Conservation (phyloP, 2,797 vertebrate genomes). For the Pseudochirops corinnae region DNA sequence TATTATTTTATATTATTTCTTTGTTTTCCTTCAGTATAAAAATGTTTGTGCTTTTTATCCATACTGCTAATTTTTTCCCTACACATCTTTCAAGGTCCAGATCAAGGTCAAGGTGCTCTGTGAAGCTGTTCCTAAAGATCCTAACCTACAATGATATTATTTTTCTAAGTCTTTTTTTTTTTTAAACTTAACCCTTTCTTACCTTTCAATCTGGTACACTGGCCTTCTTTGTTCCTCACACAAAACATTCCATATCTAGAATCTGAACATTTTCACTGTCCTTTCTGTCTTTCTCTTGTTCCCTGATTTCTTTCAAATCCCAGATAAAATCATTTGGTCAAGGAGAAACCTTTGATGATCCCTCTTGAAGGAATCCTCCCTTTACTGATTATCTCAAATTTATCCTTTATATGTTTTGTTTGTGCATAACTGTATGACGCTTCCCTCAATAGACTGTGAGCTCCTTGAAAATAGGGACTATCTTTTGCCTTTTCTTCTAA, state of each 20-base stretch:
- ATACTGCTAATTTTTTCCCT: not conserved
- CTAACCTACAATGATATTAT: not conserved
- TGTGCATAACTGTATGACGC: not conserved
- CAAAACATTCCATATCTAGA: not conserved
- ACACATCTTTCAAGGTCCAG: not conserved
- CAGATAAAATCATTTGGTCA: not conserved
- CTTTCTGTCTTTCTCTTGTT: not conserved
- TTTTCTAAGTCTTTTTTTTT: not conserved
- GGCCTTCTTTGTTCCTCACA: not conserved
- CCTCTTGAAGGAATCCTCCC: not conserved
- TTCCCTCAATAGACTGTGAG: not conserved
- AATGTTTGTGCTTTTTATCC: not conserved
- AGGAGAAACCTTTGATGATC: not conserved
- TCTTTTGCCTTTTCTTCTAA: not conserved
- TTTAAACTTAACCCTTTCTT: not conserved
- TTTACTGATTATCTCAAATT: not conserved
- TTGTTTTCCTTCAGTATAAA: not conserved
- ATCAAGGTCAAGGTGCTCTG: not conserved
- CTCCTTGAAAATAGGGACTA: not conserved
- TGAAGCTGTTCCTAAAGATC: not conserved
- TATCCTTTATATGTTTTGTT: not conserved
- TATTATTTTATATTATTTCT: not conserved
- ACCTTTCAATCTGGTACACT: not conserved
- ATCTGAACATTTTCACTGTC: not conserved
- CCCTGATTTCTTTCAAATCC: not conserved